Conservation (phyloP, 2,888 invertebrate genomes). For the Trachelus stipa region DNA sequence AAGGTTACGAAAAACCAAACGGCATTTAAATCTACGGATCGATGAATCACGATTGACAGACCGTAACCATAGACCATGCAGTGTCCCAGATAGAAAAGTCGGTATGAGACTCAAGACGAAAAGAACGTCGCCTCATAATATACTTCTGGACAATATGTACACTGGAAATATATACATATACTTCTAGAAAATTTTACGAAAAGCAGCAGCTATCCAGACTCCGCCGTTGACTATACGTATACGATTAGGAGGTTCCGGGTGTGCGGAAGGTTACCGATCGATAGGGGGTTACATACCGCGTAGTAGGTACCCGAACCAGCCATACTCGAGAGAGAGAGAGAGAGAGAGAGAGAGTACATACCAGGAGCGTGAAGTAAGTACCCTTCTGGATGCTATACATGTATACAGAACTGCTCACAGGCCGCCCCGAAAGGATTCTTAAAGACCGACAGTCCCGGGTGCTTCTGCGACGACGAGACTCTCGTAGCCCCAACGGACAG, state of each 20-base stretch:
- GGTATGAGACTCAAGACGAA: not conserved
- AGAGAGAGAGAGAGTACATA: not conserved
- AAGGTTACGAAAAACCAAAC: not conserved
- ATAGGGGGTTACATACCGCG: not conserved
- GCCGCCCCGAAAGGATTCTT: not conserved
- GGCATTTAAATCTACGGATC: not conserved
- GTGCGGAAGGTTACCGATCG: not conserved
- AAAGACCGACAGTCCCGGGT: not conserved
- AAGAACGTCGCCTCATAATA: not conserved
- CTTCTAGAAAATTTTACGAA: not conserved
- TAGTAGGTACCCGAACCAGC: not conserved
- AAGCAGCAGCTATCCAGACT: not conserved
- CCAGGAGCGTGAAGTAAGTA: not conserved
- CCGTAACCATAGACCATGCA: not conserved
- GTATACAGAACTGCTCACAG: not conserved
- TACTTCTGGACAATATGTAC: not conserved
- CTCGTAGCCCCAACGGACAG: constrained; percentile 12
- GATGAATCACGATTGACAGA: not conserved
- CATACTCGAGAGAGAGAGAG: not conserved
- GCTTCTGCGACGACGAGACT: too few relatives aligned
- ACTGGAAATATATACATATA: not conserved
- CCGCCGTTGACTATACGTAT: not conserved
- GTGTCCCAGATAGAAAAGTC: not conserved
- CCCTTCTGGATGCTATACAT: not conserved
- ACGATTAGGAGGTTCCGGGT: not conserved